These are phyloP conservation scores for Perizoma affinitatum DNA, from an alignment of 2,888 invertebrate species.

Conservation along the genomic window DNA sequence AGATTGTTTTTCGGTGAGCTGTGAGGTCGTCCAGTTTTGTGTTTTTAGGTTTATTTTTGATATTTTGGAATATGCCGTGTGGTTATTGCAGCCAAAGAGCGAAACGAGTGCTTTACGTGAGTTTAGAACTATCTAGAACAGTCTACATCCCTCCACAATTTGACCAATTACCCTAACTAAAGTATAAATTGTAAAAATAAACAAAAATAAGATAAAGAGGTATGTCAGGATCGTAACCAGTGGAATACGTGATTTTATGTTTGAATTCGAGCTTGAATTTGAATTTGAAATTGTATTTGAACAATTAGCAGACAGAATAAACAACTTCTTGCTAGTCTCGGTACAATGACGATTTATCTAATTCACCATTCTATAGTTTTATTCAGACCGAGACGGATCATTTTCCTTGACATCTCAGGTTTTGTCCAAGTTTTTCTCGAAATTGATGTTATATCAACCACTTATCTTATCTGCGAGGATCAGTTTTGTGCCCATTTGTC, in stretches of 20 bases:
- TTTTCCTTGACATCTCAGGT: constrained; percentile 27
- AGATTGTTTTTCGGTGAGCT: constrained; percentile 51
- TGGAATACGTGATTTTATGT: too few relatives aligned
- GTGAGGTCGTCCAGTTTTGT: constrained; percentile 29
- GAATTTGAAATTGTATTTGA: too few relatives aligned
- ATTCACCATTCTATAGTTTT: not conserved
- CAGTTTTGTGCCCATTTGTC: constrained; percentile 1
- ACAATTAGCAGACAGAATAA: too few relatives aligned
- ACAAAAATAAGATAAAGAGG: too few relatives aligned
- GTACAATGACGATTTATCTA: too few relatives aligned
- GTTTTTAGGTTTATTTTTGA: constrained; percentile 24
- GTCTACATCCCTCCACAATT: too few relatives aligned
- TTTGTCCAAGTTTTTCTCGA: constrained; percentile 25
- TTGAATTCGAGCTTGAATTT: too few relatives aligned
- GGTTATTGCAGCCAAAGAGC: constrained; percentile 72
- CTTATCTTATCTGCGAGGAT: constrained; percentile 4
- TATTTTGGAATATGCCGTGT: constrained; percentile 67
- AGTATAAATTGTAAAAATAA: too few relatives aligned
- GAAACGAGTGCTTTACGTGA: constrained; percentile 67
- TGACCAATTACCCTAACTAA: too few relatives aligned
- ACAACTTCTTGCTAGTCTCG: too few relatives aligned
- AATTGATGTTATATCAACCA: constrained; percentile 4
- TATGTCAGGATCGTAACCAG: too few relatives aligned
- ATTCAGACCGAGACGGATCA: constrained; percentile 21
- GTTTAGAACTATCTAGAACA: constrained; percentile 26